Conservation (phyloP, 30 jellyfish, hydroid and myxozoan genomes). For the Morbakka virulenta region DNA sequence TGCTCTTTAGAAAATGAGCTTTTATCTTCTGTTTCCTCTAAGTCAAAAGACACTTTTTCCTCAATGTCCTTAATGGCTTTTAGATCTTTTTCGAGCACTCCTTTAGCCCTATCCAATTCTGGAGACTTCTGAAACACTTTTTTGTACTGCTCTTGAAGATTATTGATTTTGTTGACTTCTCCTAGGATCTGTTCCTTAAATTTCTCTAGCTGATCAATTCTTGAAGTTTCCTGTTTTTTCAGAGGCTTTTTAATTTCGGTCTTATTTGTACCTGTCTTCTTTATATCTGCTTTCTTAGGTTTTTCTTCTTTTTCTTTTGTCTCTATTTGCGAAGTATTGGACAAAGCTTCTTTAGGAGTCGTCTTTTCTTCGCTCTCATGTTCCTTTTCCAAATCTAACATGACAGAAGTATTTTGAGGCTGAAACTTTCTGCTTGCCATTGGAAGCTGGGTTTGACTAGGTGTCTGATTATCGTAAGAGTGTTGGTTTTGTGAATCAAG, state of each 20-base stretch:
- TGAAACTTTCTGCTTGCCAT: too few relatives aligned
- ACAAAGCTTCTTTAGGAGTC: background rate
- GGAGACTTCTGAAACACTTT: slow-evolving; percentile 52
- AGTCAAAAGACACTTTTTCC: slow-evolving; percentile 29
- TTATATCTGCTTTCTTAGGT: background rate
- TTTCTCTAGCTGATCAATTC: slow-evolving; percentile 61
- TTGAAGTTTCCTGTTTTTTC: slow-evolving; percentile 18
- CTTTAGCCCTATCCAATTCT: slow-evolving; percentile 76
- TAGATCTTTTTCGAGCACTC: slow-evolving; percentile 71
- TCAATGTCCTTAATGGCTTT: slow-evolving; percentile 80
- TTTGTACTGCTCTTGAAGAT: slow-evolving; percentile 77
- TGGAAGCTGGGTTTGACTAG: background rate
- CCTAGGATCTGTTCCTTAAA: slow-evolving; percentile 68
- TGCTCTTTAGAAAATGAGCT: background rate
- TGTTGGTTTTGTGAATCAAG: background rate
- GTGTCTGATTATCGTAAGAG: background rate
- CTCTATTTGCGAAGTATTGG: background rate
- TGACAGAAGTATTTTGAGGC: background rate
- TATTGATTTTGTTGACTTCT: slow-evolving; percentile 78
- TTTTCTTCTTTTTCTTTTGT: background rate
- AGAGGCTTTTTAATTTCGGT: slow-evolving; percentile 2
- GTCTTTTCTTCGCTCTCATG: background rate
- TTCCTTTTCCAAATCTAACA: background rate
- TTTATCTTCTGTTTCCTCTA: slow-evolving; percentile 11
- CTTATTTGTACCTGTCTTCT: background rate